phyloP scores from a whole-genome alignment of 2,797 vertebrate genomes.

The Mus spretus region DNA sequence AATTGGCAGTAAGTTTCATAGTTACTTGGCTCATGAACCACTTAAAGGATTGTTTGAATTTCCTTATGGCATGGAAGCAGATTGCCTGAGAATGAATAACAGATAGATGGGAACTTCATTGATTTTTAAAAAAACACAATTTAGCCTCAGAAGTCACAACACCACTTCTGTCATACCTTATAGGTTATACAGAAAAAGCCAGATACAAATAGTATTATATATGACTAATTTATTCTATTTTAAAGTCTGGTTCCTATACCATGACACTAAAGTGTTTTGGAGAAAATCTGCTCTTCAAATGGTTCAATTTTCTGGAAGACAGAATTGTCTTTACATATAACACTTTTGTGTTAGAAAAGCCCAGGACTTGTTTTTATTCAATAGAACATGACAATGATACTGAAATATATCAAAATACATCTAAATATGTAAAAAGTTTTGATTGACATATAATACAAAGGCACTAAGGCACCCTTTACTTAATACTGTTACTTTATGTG shows the following conservation, averaged over 20 bases:
- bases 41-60: conserved; percentile 23
- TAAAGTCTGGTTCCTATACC: conserved; percentile 22
- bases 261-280: neutral
- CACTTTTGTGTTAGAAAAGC: neutral
- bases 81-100: conserved; percentile 7
- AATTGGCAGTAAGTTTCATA: conserved; percentile 6
- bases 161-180: neutral
- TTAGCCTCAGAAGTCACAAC: conserved; percentile 8
- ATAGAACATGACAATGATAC: conserved; percentile 12
- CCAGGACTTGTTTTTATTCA: conserved; percentile 39
- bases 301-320: neutral
- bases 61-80: neutral
- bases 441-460: conserved; percentile 7
- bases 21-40: neutral
- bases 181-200: neutral
- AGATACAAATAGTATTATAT: neutral
- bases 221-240: neutral
- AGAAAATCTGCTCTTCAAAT: conserved; percentile 24
- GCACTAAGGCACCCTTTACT: neutral
- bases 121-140: neutral
- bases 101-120: neutral
- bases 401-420: neutral
- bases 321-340: neutral
- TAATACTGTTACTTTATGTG: conserved; percentile 11
- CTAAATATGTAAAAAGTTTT: neutral